Evolutionary conservation across 2,888 invertebrate species (phyloP), one percentile per base, ranked within the genome.

Genomic region (Trimorus sp.): DNA sequence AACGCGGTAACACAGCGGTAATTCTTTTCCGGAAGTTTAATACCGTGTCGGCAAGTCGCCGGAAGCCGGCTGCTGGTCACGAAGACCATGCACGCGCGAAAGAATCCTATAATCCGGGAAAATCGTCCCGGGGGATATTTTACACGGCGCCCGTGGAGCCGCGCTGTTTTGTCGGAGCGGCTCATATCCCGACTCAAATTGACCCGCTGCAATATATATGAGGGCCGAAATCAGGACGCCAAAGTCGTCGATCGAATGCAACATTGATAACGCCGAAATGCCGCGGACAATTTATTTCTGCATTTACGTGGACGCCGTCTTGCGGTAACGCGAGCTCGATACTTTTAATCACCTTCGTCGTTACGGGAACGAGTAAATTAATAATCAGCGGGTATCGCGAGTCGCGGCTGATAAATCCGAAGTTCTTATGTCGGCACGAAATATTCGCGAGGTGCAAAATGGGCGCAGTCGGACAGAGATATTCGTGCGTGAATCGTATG

Each of bases 21-120:
- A 86, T 87, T 88, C 85, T 86, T 86, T 86, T 85, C 76, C 83
- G 76, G 85, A 85, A 87, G 86, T 86, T 86, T 87, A 86, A 87
- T 87, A 87, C 86, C 87, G 83, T 82, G 85, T 84, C 86, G 83
- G 86, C 85, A 87, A 85, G 86, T 85, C 86, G 82, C 84, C 59
- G 70, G 73, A 80, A 79, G 78, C 71, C 63, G 42, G 49, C 81
- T 76, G 81, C 77, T 74, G 84, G 76, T 81, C 83, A 79, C 81
- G 83, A 76, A 81, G 60, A 74, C 79, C 79, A 81, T 74, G 81
- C 84, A 80, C 83, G 83, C 84, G 80, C 79, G 82, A 77, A 86
- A 85, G 86, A 86, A 86, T 88, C 87, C 84, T 82, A 84, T 87
- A 88, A 88, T 88, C 87, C 88, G 85, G 83, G 85, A 86, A 85